Base-by-base conservation (phyloP, 2,888 invertebrate species). In the Iselma pallidipennis region DNA sequence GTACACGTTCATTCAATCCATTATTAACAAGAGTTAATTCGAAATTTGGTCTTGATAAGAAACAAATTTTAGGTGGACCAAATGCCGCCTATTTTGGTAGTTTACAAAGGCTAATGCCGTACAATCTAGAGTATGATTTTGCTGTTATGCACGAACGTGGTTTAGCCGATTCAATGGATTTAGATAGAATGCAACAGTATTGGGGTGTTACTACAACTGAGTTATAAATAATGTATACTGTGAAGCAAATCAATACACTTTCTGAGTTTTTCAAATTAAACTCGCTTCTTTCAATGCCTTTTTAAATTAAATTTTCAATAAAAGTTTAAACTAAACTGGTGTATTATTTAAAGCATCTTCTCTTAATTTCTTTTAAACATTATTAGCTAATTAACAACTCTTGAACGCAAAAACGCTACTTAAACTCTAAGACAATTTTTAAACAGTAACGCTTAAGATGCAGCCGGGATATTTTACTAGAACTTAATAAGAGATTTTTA, bases 141-240 rank as follows among this genome's bases (percentile, higher is more conserved):
- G 89, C 91, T 37, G 89, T 91, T 25, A 92, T 92, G 78, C 91
- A 92, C 76, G 94, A 94, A 77, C 85, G 92, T 71, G 85, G 87
- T 31, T 85, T 87, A 55, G 85, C 88, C 70, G 93, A 94, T 75
- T 92, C 92, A 0, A 81, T 91, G 66, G 94, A 94, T 75, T 87
- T 91, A 65, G 93, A 94, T 75, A 86, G 94, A 57, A 93, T 94
- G 91, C 91, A 93, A 71, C 93, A 94, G 74, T 94, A 94, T 81
- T 94, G 94, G 94, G 94, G 93, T 54, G 92, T 94, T 49, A 92
- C 94, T 12, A 94, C 94, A 1, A 94, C 94, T 0, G 94, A 94
- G 80, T 81, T 94, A 68, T 94, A 68, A 69, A 55, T 61, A 42
- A 42, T 42, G 42, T 42, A 42, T 3, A 42, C 4, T 42, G 10